These are phyloP conservation scores for Drosophila ercepeae DNA, from an alignment of 1,140 invertebrate genomes.

Conservation along the genomic window DNA sequence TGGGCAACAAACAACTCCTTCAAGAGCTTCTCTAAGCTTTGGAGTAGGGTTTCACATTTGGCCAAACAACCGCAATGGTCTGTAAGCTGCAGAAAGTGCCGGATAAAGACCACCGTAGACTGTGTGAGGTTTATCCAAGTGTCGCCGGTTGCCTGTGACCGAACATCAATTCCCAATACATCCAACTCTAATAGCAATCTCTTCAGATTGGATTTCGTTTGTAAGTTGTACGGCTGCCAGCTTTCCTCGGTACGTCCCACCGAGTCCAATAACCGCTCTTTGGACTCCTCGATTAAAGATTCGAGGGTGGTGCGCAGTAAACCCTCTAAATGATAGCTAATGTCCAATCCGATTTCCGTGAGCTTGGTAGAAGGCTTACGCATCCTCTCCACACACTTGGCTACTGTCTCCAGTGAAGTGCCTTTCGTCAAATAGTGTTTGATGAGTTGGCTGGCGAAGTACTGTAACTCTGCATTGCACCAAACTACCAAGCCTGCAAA, in stretches of 20 bases:
- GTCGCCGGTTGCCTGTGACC: constrained; percentile 75
- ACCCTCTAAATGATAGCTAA: constrained; percentile 93
- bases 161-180: constrained; percentile 83
- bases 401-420: constrained; percentile 91
- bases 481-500: constrained; percentile 93
- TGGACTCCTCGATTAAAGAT: constrained; percentile 77
- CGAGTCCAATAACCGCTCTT: constrained; percentile 86
- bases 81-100: constrained; percentile 75
- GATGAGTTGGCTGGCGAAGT: constrained; percentile 91
- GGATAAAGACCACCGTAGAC: constrained; percentile 76
- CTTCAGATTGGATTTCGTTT: constrained; percentile 85
- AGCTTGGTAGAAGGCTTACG: constrained; percentile 89
- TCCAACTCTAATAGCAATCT: constrained; percentile 85
- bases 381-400: constrained; percentile 93
- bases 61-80: constrained; percentile 76
- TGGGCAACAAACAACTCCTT: constrained; percentile 75
- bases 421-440: constrained; percentile 97
- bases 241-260: constrained; percentile 90
- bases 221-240: constrained; percentile 89
- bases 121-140: constrained; percentile 83
- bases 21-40: constrained; percentile 67
- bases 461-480: constrained; percentile 94
- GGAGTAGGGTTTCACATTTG: constrained; percentile 70
- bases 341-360: constrained; percentile 86
- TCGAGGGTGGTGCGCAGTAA: constrained; percentile 89